Percentiles rank a stretch among this genome's conserved stretches.
Evolutionary conservation across 1,140 invertebrate species (phyloP).

Genomic region (Rhizoglyphus robini): DNA sequence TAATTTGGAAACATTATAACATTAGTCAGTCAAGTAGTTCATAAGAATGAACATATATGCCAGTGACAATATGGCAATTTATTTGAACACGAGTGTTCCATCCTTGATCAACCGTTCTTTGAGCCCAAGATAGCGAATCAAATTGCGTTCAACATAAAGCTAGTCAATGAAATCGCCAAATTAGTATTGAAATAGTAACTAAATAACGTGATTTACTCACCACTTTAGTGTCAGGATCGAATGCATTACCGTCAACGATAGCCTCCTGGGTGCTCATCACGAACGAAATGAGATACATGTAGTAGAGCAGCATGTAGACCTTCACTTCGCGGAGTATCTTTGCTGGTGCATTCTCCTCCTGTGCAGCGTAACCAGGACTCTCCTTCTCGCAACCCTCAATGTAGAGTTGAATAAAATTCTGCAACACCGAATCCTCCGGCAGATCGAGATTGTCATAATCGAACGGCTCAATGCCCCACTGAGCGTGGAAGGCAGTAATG

Average conservation of each 20-base stretch:
- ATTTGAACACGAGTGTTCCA: too few species aligned
- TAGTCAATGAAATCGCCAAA: too few species aligned
- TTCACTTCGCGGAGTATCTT: background rate
- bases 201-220: too few species aligned
- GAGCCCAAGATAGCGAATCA: too few species aligned
- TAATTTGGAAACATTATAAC: too few species aligned
- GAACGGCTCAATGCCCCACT: constrained; percentile 10
- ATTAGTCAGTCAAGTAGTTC: too few species aligned
- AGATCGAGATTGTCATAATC: constrained; percentile 4
- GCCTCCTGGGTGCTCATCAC: background rate
- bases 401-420: constrained; percentile 8
- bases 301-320: background rate
- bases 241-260: background rate
- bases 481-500: background rate
- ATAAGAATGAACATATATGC: too few species aligned
- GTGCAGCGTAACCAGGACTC: background rate
- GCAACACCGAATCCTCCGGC: background rate
- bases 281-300: background rate
- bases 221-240: background rate
- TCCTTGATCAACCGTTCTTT: too few species aligned
- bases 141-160: too few species aligned
- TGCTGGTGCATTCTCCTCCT: background rate
- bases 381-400: background rate
- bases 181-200: too few species aligned
- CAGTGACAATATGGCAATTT: too few species aligned